Base-by-base conservation (phyloP, 2,888 invertebrate genomes). In the Pilophorus perplexus region DNA sequence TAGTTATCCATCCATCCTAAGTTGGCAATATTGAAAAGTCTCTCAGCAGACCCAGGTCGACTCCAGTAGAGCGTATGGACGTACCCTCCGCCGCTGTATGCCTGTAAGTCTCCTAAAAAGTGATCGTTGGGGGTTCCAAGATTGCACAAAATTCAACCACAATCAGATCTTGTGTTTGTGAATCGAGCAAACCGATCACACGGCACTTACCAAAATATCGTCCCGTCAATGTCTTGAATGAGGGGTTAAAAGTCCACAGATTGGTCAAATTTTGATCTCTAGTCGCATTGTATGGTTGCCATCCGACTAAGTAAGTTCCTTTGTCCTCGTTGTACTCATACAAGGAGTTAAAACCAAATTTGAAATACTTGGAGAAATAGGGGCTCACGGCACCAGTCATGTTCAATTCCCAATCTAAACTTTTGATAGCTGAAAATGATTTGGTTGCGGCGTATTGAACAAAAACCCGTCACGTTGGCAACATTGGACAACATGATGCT, bases 71-170 rank as follows among this genome's bases (percentile, higher is more conserved):
- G 33, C 4, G 1, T 3, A 25, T 27, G 3, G 8, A 27, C 33
- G 52, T 52, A 52, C 3, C 52, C 52, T 10, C 27, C 22, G 28
- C 52, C 52, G 2, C 18, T 18, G 33, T 52, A 52, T 28, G 2
- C 22, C 14, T 27, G 23, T 23, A 3, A 25, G 27, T 52, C 3
- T 10, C 8, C 2, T 20, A 8, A 12, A 23, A 23, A 50, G n/a
- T 12, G 12, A 8, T 5, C 6, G 6, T 44, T 8, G n/a, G 44
- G 8, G 6, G 33, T n/a, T n/a, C n/a, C n/a, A n/a, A n/a, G n/a
- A n/a, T n/a, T n/a, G n/a, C n/a, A n/a, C n/a, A n/a, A n/a, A n/a
- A n/a, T n/a, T n/a, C n/a, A 8, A 10, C 6, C 44, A 5, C n/a
- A n/a, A n/a, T n/a, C n/a, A n/a, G n/a, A n/a, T n/a, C n/a, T n/a